phyloP scores from a whole-genome alignment of 2,888 invertebrate species.

The Frankliniella fusca region DNA sequence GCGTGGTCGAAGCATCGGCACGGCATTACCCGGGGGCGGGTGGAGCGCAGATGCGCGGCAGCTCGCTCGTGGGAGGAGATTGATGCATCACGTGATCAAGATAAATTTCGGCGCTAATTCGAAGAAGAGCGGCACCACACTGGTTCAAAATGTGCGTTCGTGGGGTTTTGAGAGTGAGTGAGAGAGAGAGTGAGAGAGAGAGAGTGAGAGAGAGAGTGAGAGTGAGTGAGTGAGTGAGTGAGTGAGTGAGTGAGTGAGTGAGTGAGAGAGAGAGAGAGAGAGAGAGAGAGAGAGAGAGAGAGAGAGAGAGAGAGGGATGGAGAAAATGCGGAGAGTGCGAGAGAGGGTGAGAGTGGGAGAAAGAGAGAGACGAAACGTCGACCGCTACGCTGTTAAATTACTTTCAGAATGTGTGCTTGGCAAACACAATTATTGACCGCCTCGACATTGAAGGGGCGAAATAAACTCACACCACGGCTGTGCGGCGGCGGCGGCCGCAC shows the following conservation, averaged over 20 bases:
- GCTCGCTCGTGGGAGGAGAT: not conserved
- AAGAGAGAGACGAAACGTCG: not conserved
- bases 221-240: not conserved
- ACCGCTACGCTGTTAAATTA: not conserved
- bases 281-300: not conserved
- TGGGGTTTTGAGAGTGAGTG: too few species aligned
- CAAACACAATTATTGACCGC: too few species aligned
- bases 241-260: too few species aligned
- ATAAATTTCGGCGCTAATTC: not conserved
- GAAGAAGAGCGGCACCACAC: too few species aligned
- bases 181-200: not conserved
- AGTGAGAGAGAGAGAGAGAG: not conserved
- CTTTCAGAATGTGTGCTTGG: too few species aligned
- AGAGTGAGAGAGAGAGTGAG: not conserved
- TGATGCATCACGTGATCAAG: slow-evolving; percentile 13
- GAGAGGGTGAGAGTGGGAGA: not conserved
- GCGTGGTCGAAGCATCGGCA: too few species aligned
- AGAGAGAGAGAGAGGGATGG: not conserved
- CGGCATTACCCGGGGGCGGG: too few species aligned
- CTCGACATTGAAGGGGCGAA: not conserved
- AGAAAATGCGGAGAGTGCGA: not conserved
- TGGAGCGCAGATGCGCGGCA: not conserved
- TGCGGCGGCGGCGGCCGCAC: not conserved
- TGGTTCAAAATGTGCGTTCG: too few species aligned
- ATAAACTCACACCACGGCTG: not conserved